Evolutionary conservation across 1,140 invertebrate genomes (phyloP).

Genomic region (Sinonovacula constricta): DNA sequence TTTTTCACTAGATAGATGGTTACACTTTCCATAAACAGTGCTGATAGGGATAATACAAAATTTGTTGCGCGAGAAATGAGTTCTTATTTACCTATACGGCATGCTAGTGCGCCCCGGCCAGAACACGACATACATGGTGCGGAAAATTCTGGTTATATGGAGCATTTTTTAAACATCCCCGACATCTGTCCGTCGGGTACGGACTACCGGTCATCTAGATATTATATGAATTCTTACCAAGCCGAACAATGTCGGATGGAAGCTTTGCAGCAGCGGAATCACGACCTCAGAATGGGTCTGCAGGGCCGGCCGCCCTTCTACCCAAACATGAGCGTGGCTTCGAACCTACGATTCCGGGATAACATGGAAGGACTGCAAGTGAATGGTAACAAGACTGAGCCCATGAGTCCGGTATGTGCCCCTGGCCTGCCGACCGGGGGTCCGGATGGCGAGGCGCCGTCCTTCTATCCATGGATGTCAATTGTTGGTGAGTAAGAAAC

Average conservation of each 20-base stretch:
- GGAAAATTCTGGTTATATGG: constrained; percentile 73
- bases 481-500: constrained; percentile 71
- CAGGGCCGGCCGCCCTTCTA: constrained; percentile 70
- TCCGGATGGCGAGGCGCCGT: constrained; percentile 64
- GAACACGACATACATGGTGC: constrained; percentile 63
- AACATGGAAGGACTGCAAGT: constrained; percentile 57
- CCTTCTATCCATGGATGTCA: constrained; percentile 76
- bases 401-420: constrained; percentile 66
- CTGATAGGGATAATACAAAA: constrained; percentile 52
- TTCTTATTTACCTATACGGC: constrained; percentile 65
- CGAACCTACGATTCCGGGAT: constrained; percentile 66
- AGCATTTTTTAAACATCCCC: constrained; percentile 77
- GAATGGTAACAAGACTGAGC: constrained; percentile 64
- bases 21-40: constrained; percentile 61
- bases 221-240: constrained; percentile 70
- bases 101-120: constrained; percentile 52
- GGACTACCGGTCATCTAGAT: constrained; percentile 70
- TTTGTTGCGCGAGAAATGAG: constrained; percentile 62
- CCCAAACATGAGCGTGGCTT: constrained; percentile 71
- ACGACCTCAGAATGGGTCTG: constrained; percentile 73
- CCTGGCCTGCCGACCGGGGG: constrained; percentile 55
- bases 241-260: constrained; percentile 75
- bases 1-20: constrained; percentile 68
- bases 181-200: constrained; percentile 72
- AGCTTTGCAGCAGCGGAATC: constrained; percentile 70